Conservation (phyloP, 2,888 invertebrate genomes). For the Drosophila engyochracea region DNA sequence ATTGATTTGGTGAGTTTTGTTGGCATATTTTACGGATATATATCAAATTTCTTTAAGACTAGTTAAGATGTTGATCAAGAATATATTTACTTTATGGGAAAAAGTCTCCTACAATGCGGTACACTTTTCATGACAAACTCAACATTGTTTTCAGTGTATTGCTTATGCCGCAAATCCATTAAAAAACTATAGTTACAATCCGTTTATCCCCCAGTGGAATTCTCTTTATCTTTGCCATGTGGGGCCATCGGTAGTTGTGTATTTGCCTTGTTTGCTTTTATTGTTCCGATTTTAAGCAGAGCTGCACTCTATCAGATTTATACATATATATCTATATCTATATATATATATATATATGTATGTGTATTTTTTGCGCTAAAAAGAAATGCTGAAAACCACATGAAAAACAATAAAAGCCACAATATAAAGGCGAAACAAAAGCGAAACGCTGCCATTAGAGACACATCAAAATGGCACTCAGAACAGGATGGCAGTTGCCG, state of each 20-base stretch:
- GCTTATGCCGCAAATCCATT: neutral
- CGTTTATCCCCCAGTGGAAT: neutral
- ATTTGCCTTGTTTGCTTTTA: slow-evolving; percentile 24
- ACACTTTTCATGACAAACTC: neutral
- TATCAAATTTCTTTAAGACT: neutral
- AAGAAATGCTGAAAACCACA: slow-evolving; percentile 50
- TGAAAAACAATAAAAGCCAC: slow-evolving; percentile 66
- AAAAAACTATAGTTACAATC: slow-evolving; percentile 2
- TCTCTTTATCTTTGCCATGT: slow-evolving; percentile 26
- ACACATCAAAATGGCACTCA: slow-evolving; percentile 79
- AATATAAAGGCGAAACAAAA: slow-evolving; percentile 67
- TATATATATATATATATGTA: slow-evolving; percentile 7
- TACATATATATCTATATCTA: neutral
- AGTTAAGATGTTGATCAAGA: neutral
- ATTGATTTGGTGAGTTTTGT: too few relatives aligned
- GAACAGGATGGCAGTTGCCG: neutral
- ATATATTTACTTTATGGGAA: accelerated
- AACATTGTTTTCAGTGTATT: neutral
- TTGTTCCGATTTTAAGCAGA: slow-evolving; percentile 34
- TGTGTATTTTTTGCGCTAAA: slow-evolving; percentile 8
- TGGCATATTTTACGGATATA: too few relatives aligned
- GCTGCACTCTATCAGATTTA: slow-evolving; percentile 12
- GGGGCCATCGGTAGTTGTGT: slow-evolving; percentile 39
- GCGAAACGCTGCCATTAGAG: slow-evolving; percentile 74
- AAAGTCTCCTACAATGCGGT: accelerated